Base-by-base conservation (phyloP, 2,888 invertebrate genomes). In the Apamea crenata region DNA sequence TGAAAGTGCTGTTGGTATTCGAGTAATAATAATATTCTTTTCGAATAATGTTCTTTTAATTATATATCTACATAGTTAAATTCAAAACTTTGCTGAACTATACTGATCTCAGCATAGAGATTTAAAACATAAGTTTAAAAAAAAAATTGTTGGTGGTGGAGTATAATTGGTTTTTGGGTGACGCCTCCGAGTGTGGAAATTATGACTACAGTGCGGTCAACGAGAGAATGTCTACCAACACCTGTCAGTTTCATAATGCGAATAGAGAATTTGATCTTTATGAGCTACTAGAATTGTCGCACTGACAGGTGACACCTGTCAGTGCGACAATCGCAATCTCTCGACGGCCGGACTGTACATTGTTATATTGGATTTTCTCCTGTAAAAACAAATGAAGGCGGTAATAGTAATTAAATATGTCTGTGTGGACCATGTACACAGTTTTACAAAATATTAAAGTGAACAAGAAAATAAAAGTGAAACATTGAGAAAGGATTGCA, bases 401-500 rank as follows among this genome's bases (percentile, higher is more conserved):
- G 7, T 56, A 25, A 10, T 56, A 56, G 10, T 56, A 25, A 56
- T 10, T 56, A 25, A 53, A 53, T 53, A 25, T 68, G n/a, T 53
- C 18, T 59, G 5, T 59, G 29, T 59, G 0, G 2, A 6, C 36
- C 16, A n/a, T 6, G 36, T 32, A 50, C 2, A 61, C 59, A 53
- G 53, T n/a, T 16, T n/a, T 25, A 53, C 10, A 65, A 67, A 50
- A 53, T 36, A 16, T 77, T 14, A 44, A 56, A 85, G 78, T 68
- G 74, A 29, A 36, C 29, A 63, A 74, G 7, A 40, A 40, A 75
- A 84, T 50, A 72, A 47, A 72, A 59, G 71, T 74, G 63, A 72
- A 77, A 75, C 59, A 66, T 75, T 67, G 56, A 69, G 67, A 72
- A 77, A 73, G 14, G 14, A 53, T 68, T 74, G 65, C 44, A 68